phyloP scores from a whole-genome alignment of 2,113 vertebrate species.

The Cryptoleucopteryx plumbea region DNA sequence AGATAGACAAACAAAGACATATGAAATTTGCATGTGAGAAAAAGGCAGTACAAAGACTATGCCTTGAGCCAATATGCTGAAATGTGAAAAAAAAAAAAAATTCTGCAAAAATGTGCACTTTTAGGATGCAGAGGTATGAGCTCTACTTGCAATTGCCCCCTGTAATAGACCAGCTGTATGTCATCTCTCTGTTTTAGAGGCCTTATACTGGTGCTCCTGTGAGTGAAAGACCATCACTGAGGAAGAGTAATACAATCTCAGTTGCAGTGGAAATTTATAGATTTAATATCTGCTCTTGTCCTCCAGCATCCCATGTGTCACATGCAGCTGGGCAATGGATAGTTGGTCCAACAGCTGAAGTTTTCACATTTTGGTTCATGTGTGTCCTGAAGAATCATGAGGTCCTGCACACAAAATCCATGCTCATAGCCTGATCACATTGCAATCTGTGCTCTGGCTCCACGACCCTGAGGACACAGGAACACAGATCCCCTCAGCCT shows the following conservation, averaged over 20 bases:
- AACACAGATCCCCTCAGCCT: background rate
- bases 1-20: background rate
- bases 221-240: background rate
- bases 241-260: background rate
- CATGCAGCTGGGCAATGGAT: fast-evolving
- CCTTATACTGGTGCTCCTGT: background rate
- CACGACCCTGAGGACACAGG: background rate
- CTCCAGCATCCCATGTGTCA: background rate
- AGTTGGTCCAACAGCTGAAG: background rate
- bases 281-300: background rate
- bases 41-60: background rate
- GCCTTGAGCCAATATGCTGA: background rate
- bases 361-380: background rate
- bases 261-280: background rate
- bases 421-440: background rate
- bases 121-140: background rate
- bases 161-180: background rate
- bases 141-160: background rate
- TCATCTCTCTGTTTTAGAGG: background rate
- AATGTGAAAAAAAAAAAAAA: background rate
- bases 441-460: background rate
- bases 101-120: background rate
- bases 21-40: background rate
- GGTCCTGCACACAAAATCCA: background rate
- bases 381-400: fast-evolving